Percentiles rank a stretch among this genome's conserved stretches.
These are phyloP conservation scores for Talpa occidentalis DNA, from an alignment of 2,113 vertebrate genomes.

Conservation along the genomic window DNA sequence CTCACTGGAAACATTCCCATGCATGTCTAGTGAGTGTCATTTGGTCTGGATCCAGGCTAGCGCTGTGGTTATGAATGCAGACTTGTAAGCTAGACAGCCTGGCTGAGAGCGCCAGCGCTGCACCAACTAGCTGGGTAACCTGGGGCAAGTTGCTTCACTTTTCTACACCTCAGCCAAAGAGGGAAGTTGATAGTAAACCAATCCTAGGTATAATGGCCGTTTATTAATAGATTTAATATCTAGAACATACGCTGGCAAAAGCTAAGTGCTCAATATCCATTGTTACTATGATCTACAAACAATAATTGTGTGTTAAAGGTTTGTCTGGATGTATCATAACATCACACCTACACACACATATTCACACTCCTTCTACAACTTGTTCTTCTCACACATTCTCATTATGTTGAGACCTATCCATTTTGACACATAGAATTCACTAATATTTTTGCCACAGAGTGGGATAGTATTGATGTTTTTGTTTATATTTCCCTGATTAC, in stretches of 20 bases:
- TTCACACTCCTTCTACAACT: neutral
- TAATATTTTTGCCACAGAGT: neutral
- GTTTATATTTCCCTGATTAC: neutral
- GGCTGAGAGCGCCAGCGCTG: neutral
- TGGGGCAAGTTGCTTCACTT: slow-evolving; percentile 54
- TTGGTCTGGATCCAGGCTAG: slow-evolving; percentile 8
- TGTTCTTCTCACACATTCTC: neutral
- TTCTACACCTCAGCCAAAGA: slow-evolving; percentile 20
- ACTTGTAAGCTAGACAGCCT: slow-evolving; percentile 45
- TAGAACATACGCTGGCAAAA: slow-evolving; percentile 4
- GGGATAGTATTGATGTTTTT: neutral
- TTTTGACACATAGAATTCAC: neutral
- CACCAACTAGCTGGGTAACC: slow-evolving; percentile 2
- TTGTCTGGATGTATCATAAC: neutral
- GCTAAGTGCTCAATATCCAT: neutral
- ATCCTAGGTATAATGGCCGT: neutral
- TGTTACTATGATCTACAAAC: neutral
- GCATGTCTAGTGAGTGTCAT: neutral
- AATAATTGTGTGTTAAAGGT: neutral
- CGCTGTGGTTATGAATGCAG: neutral
- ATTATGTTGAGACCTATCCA: neutral
- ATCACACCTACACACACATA: neutral
- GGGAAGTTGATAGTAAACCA: slow-evolving; percentile 24
- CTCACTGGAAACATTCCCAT: neutral
- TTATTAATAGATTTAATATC: neutral